Evolutionary conservation across 37 sponge, comb jelly and placozoan species (phyloP).

Genomic region (Halisarca cf. caerulea): DNA sequence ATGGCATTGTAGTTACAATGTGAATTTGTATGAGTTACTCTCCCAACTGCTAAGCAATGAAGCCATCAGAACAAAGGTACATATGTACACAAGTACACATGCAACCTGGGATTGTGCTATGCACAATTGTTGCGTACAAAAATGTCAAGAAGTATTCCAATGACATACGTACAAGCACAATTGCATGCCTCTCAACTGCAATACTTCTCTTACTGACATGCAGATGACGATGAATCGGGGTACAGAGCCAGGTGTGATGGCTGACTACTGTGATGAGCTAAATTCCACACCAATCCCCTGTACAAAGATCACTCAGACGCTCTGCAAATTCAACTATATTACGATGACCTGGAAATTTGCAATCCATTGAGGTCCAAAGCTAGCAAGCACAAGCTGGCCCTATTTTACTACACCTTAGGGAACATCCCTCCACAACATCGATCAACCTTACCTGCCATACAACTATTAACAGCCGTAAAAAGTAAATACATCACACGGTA

Average conservation of each 20-base stretch:
- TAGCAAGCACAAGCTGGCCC: constrained; percentile 48
- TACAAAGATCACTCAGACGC: constrained; percentile 23
- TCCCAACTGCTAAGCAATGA: constrained; percentile 10
- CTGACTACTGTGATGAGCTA: constrained; percentile 65
- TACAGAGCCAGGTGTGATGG: neutral
- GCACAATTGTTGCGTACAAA: no score
- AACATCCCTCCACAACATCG: constrained; percentile 37
- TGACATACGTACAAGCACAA: no score
- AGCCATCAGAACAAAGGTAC: neutral
- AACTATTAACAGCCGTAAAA: constrained; percentile 34
- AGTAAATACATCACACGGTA: constrained; percentile 11
- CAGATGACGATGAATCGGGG: no score
- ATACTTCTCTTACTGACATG: no score
- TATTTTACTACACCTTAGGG: constrained; percentile 53
- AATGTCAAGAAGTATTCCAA: no score
- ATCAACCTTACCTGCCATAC: constrained; percentile 31
- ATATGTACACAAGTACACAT: neutral
- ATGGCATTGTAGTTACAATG: constrained; percentile 11
- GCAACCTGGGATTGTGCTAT: neutral
- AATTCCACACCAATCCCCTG: constrained; percentile 32
- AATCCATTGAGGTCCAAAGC: constrained; percentile 65
- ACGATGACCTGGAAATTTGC: constrained; percentile 65
- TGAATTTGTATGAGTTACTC: neutral
- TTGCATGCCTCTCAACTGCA: no score
- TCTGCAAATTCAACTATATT: constrained; percentile 59